Evolutionary conservation across 2,888 invertebrate genomes (phyloP), one percentile per base, ranked within the genome.

Genomic region (Aphodius sticticus): DNA sequence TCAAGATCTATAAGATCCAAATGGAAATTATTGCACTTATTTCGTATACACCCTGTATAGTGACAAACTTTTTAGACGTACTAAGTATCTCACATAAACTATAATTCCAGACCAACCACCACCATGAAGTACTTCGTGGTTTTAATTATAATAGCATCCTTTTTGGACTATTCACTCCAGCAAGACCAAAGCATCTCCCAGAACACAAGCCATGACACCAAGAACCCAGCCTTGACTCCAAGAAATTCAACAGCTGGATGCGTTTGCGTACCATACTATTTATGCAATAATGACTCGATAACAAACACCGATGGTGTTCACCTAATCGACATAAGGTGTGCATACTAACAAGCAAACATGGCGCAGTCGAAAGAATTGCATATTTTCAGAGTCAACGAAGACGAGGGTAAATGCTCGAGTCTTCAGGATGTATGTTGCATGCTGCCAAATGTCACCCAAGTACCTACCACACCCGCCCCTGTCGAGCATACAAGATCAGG

Each of bases 201-300:
- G 96, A 96, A 71, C 26, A 1, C 26, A 26, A 26, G 16, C 26
- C 26, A 3, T 26, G 26, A 26, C n/a, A n/a, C n/a, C n/a, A n/a
- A n/a, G n/a, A n/a, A n/a, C 15, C 70, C n/a, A n/a, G n/a, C n/a
- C n/a, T n/a, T n/a, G n/a, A n/a, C 71, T 1, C 71, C 71, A 71
- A 71, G 71, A 71, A 36, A 76, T 15, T 38, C 37, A 15, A 16
- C 35, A 7, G 53, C 53, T 6, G 76, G 76, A 76, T 96, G 95
- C 38, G 92, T 93, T 77, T 97, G 97, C 86, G 96, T 96, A 0
- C 93, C 94, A 0, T 95, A 94, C 85, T 96, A 95, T 86, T 91
- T 95, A 12, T 97, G 97, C 85, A 90, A 71, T 26, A 7, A 92
- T 69, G 89, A 90, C 79, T 92, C 93, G 71, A 91, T 92, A 0